Conservation (phyloP, 1,140 invertebrate genomes). For the Tetramorium parvispinum region DNA sequence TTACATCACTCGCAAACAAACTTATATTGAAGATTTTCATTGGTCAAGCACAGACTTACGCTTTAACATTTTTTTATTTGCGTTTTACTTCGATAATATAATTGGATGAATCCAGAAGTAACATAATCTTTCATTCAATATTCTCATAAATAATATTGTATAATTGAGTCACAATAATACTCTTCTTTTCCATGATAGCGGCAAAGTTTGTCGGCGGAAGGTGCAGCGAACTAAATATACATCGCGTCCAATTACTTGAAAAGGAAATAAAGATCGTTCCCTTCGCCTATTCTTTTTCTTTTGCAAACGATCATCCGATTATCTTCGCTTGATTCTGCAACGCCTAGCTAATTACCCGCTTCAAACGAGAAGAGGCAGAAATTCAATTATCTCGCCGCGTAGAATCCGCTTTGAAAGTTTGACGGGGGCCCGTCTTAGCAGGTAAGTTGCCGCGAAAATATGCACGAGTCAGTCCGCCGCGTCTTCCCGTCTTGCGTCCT, state of each 20-base stretch:
- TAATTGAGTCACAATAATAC: slow-evolving; percentile 27
- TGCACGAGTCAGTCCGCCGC: slow-evolving; percentile 37
- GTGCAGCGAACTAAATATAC: slow-evolving; percentile 25
- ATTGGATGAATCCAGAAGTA: neutral
- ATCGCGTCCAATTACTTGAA: slow-evolving; percentile 52
- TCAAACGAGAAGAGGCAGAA: slow-evolving; percentile 54
- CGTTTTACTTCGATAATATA: neutral
- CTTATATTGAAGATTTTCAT: neutral
- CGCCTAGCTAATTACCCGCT: slow-evolving; percentile 58
- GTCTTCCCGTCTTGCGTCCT: neutral
- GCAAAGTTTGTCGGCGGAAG: neutral
- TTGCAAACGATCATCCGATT: slow-evolving; percentile 48
- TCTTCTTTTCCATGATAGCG: neutral
- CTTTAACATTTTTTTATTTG: neutral
- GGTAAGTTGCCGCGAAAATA: slow-evolving; percentile 43
- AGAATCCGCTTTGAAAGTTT: slow-evolving; percentile 49
- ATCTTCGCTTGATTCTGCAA: slow-evolving; percentile 48
- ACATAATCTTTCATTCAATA: slow-evolving; percentile 16
- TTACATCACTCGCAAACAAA: neutral
- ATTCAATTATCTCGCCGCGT: slow-evolving; percentile 53
- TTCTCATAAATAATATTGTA: slow-evolving; percentile 27
- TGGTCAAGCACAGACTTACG: neutral
- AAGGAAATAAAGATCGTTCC: slow-evolving; percentile 46
- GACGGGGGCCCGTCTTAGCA: slow-evolving; percentile 35
- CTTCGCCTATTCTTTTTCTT: slow-evolving; percentile 4